phyloP scores from a whole-genome alignment of 2,113 vertebrate genomes.

The Melanotaenia duboulayi region DNA sequence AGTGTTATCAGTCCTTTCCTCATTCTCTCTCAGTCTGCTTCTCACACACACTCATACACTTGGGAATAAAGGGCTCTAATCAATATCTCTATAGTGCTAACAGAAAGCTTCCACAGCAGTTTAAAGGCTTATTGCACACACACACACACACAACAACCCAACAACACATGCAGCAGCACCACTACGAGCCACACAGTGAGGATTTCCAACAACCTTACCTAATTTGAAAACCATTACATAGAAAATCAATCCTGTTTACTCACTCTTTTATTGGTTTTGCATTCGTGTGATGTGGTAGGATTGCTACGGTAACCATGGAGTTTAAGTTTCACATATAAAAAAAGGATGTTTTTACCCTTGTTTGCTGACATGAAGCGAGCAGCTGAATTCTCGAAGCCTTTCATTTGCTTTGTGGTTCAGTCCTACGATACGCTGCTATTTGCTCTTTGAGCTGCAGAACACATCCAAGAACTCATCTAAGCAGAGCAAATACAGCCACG shows the following conservation, averaged over 20 bases:
- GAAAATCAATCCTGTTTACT: constrained; percentile 33
- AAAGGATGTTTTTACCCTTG: background rate
- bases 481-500: constrained; percentile 58
- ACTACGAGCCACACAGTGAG: constrained; percentile 16
- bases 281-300: constrained; percentile 1
- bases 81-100: constrained; percentile 64
- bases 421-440: constrained; percentile 25
- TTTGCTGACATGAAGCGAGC: background rate
- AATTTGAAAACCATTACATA: constrained; percentile 37
- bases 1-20: constrained; percentile 36
- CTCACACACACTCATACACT: constrained; percentile 8
- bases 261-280: constrained; percentile 11
- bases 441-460: constrained; percentile 58
- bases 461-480: constrained; percentile 54
- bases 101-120: constrained; percentile 67
- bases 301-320: background rate
- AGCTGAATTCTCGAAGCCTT: background rate
- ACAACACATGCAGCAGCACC: constrained; percentile 8
- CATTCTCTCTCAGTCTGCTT: background rate
- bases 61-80: constrained; percentile 35
- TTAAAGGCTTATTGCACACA: constrained; percentile 54
- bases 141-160: background rate
- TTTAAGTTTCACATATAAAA: background rate
- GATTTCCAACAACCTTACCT: constrained; percentile 35
- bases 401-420: constrained; percentile 23